These are phyloP conservation scores for Dorcus parallelipipedus DNA, from an alignment of 2,888 invertebrate genomes.

Conservation along the genomic window DNA sequence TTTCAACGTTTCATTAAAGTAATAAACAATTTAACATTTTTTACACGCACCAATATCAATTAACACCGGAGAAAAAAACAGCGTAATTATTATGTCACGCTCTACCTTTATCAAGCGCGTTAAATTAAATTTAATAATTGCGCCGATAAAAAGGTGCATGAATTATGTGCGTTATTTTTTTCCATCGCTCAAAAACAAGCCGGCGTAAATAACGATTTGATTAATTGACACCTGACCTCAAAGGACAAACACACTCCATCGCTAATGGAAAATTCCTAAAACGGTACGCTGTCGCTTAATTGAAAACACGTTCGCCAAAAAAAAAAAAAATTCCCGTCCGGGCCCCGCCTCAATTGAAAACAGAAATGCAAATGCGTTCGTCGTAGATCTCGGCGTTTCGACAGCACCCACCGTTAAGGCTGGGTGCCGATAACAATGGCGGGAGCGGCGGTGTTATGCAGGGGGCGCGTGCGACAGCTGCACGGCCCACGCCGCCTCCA, in stretches of 20 bases:
- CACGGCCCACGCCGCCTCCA: conserved; percentile 24
- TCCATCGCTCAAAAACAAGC: too few relatives aligned
- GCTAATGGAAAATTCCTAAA: not conserved
- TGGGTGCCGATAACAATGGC: conserved; percentile 27
- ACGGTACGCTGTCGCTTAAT: not conserved
- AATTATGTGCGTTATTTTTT: too few relatives aligned
- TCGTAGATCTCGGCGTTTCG: conserved; percentile 16
- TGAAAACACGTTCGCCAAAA: not conserved
- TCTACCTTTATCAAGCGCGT: too few relatives aligned
- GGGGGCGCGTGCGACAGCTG: conserved; percentile 25
- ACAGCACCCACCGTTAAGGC: conserved; percentile 26
- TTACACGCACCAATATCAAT: too few relatives aligned
- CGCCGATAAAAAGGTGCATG: too few relatives aligned
- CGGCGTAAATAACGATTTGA: not conserved
- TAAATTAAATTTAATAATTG: too few relatives aligned
- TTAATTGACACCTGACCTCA: not conserved
- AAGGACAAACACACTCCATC: not conserved
- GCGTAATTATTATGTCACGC: too few relatives aligned
- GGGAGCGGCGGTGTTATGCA: conserved; percentile 27
- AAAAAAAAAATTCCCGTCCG: not conserved
- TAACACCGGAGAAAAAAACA: too few relatives aligned
- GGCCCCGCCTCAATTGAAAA: conserved; percentile 1
- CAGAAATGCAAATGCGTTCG: conserved; percentile 12
- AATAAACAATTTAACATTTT: too few relatives aligned
- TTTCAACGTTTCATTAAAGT: too few relatives aligned